Conservation (phyloP, 2,797 vertebrate species). For the Catostomus latipinnis region DNA sequence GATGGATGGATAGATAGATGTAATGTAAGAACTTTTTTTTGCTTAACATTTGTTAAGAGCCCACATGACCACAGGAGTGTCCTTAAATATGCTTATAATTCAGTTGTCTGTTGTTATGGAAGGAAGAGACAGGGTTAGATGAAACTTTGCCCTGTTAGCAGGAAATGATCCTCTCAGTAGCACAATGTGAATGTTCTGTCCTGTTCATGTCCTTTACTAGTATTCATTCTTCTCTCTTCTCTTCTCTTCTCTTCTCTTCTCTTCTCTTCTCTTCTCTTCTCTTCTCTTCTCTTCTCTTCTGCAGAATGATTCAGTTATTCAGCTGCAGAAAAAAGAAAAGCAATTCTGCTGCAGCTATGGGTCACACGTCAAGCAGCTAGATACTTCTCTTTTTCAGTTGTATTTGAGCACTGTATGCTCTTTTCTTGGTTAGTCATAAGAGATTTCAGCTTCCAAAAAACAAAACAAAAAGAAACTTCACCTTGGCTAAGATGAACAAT, state of each 20-base stretch:
- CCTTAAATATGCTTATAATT: constrained; percentile 40
- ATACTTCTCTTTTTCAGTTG: neutral
- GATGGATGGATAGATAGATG: no score
- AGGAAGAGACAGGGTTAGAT: constrained; percentile 43
- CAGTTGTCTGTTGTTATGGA: constrained; percentile 24
- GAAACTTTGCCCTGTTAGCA: constrained; percentile 54
- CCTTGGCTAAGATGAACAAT: neutral
- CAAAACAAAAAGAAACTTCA: neutral
- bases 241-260: constrained; percentile 29
- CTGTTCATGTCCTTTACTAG: constrained; percentile 43
- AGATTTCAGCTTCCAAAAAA: neutral
- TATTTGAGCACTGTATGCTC: neutral
- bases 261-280: neutral
- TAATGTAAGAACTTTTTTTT: neutral
- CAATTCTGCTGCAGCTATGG: constrained; percentile 6
- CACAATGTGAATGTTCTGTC: constrained; percentile 27
- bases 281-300: neutral
- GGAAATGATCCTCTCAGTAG: constrained; percentile 47
- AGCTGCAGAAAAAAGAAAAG: neutral
- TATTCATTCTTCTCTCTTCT: neutral
- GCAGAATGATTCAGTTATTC: constrained; percentile 2
- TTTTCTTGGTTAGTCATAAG: neutral
- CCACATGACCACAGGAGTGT: neutral
- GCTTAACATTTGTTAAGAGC: neutral
- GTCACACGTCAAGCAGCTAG: neutral